A percentile compares a stretch with the other conserved stretches of the same genome.
Conservation (phyloP, 2,797 vertebrate genomes). For the Nannoperca obscura region DNA sequence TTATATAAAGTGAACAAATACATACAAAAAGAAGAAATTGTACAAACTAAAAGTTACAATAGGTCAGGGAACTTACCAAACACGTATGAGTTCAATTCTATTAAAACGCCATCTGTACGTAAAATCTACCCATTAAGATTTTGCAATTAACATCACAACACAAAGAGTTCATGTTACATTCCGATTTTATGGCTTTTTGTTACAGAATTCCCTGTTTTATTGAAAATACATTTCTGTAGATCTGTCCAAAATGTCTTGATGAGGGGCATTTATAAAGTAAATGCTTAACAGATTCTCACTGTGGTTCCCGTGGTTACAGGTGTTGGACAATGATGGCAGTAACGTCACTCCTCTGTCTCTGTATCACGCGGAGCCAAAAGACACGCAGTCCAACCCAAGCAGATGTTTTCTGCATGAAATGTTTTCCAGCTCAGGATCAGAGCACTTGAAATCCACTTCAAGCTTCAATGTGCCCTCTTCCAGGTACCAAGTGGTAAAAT, state of each 20-base stretch:
- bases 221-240: neutral
- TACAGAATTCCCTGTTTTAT: neutral
- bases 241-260: neutral
- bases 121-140: neutral
- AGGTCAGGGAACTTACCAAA: neutral
- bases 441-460: constrained; percentile 68
- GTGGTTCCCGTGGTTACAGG: constrained; percentile 72
- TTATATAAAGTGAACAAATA: neutral
- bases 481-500: constrained; percentile 59
- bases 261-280: neutral
- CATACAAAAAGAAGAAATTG: neutral
- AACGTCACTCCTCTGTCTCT: constrained; percentile 89
- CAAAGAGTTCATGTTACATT: neutral
- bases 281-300: neutral
- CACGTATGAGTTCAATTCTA: no score
- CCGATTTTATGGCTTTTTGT: neutral
- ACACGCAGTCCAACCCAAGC: constrained; percentile 61
- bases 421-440: constrained; percentile 64
- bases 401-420: constrained; percentile 79
- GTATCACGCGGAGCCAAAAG: constrained; percentile 72
- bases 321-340: constrained; percentile 84
- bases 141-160: neutral
- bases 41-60: neutral
- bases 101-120: neutral
- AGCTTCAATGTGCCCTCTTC: constrained; percentile 73